phyloP scores from a whole-genome alignment of 2,113 vertebrate genomes.

The Erythrocercus mccallii region DNA sequence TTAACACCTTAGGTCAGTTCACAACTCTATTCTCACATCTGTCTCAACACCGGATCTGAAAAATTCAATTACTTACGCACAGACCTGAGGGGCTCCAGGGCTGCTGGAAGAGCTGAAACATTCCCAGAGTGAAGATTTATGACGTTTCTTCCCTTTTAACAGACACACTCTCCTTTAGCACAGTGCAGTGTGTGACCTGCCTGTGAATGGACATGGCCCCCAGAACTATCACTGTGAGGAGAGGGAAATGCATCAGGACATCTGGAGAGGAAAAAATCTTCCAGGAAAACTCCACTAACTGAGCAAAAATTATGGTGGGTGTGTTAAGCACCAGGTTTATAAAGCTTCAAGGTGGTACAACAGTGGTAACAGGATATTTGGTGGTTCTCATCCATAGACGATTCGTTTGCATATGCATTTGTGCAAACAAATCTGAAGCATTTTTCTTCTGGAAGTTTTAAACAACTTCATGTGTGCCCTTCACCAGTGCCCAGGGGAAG shows the following conservation, averaged over 20 bases:
- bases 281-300: neutral
- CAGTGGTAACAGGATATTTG: too few relatives aligned
- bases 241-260: neutral
- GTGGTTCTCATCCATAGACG: neutral
- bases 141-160: neutral
- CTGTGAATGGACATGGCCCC: fast-evolving
- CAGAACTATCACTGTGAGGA: neutral
- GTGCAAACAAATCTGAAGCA: neutral
- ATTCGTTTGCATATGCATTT: fast-evolving
- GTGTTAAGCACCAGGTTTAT: neutral
- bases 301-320: neutral
- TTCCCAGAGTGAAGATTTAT: neutral
- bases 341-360: neutral
- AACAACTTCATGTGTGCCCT: fast-evolving
- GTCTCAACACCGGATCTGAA: neutral
- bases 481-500: neutral
- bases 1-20: neutral
- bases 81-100: neutral
- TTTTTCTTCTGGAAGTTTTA: neutral
- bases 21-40: neutral
- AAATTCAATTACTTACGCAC: neutral
- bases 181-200: fast-evolving
- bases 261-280: neutral
- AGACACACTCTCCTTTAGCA: neutral
- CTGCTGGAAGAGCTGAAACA: neutral